Percentiles rank a stretch among this genome's conserved stretches.
Evolutionary conservation across 2,797 vertebrate genomes (phyloP).

Genomic region (Chanos chanos): DNA sequence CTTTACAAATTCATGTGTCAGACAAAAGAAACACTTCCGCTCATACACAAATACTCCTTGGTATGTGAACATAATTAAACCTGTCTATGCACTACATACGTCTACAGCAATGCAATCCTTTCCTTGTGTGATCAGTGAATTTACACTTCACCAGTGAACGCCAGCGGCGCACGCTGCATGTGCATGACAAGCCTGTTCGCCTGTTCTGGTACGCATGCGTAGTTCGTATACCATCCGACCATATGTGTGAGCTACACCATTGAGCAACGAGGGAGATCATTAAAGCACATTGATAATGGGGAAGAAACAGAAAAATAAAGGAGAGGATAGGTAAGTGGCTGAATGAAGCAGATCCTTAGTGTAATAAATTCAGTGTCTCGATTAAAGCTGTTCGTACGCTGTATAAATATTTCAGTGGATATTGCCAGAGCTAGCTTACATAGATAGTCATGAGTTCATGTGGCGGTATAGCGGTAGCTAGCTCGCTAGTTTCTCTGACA

Average conservation of each 20-base stretch:
- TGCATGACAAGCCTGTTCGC: not conserved
- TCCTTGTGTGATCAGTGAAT: not conserved
- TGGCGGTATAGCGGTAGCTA: constrained; percentile 25
- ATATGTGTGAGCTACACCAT: constrained; percentile 40
- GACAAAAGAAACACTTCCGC: too few species aligned
- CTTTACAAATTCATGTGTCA: too few species aligned
- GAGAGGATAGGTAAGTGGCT: constrained; percentile 69
- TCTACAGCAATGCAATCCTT: too few species aligned
- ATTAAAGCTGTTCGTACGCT: too few species aligned
- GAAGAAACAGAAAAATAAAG: constrained; percentile 77
- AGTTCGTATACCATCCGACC: constrained; percentile 21
- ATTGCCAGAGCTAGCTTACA: not conserved
- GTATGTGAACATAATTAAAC: too few species aligned
- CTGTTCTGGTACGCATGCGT: constrained; percentile 39
- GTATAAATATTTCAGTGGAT: too few species aligned
- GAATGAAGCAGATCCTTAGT: not conserved
- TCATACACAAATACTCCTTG: too few species aligned
- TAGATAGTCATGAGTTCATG: constrained; percentile 35
- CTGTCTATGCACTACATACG: too few species aligned
- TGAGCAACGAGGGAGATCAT: constrained; percentile 36
- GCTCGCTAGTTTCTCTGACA: constrained; percentile 9
- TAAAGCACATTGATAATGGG: constrained; percentile 58
- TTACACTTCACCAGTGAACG: not conserved
- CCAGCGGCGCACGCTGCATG: not conserved
- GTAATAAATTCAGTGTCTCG: too few species aligned